These are phyloP conservation scores for Clarias fuscus DNA, from an alignment of 2,797 vertebrate genomes.

Conservation along the genomic window DNA sequence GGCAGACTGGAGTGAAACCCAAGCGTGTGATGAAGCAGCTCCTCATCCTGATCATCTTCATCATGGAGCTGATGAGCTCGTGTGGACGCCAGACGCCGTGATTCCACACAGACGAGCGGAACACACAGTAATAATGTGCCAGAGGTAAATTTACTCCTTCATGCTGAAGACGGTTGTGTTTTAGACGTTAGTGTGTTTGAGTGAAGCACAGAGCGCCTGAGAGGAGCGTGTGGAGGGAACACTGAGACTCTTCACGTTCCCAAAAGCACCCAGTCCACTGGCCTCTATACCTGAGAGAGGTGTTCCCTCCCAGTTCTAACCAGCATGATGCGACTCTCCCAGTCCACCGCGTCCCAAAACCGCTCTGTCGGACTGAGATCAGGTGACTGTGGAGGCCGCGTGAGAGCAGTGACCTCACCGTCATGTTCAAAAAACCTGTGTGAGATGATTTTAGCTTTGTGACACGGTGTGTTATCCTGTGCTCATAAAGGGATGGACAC, in stretches of 20 bases:
- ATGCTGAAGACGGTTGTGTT: not conserved
- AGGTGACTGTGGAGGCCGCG: too few species aligned
- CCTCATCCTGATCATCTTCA: not conserved
- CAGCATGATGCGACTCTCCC: too few species aligned
- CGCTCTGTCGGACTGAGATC: too few species aligned
- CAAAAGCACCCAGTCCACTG: too few species aligned
- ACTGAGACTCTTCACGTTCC: not conserved
- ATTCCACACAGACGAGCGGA: not conserved
- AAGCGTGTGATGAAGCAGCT: not conserved
- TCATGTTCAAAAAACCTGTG: too few species aligned
- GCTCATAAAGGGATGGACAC: too few species aligned
- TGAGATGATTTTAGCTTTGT: too few species aligned
- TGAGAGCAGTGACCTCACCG: too few species aligned
- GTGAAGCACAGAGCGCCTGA: not conserved
- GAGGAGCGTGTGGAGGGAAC: not conserved
- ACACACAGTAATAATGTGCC: not conserved
- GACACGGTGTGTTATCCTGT: too few species aligned
- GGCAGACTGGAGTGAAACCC: not conserved
- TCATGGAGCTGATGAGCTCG: not conserved
- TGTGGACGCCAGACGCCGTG: not conserved
- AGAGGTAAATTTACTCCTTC: not conserved
- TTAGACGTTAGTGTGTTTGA: not conserved
- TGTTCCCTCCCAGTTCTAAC: too few species aligned
- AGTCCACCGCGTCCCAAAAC: too few species aligned
- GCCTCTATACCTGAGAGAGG: too few species aligned